Evolutionary conservation across 2,888 invertebrate genomes (phyloP), one percentile per base, ranked within the genome.

Genomic region (Clivina fossor): DNA sequence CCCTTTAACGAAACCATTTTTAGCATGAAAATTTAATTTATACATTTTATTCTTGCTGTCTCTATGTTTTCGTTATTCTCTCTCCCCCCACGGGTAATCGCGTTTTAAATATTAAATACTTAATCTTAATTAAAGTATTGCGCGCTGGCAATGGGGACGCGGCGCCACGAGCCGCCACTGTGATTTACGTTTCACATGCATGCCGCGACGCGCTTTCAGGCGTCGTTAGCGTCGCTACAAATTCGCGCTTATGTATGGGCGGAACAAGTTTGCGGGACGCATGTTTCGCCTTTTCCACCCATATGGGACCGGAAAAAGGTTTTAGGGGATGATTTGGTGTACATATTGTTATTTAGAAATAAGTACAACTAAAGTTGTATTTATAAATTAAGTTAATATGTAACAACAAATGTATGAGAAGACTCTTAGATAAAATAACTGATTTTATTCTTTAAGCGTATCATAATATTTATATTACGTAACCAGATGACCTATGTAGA

Each of bases 71-170:
- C n/a, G n/a, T n/a, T n/a, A n/a, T n/a, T n/a, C n/a, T n/a, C n/a
- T 38, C n/a, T 47, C 22, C 13, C 30, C 49, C 38, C 38, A 26
- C 13, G 38, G 38, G 38, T 38, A 49, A 49, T 38, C 37, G 49
- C 26, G 26, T 49, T 49, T 49, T 38, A 49, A 49, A 49, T 49
- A 49, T 49, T 49, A 38, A 49, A 49, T 38, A 49, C 49, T 49
- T 49, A 37, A 49, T 49, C 49, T 38, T 49, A 38, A 49, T 49
- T 49, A 49, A 49, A 49, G 38, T 38, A 49, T 49, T 28, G 49
- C 28, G 8, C n/a, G 20, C 49, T 19, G 19, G 24, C 16, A 35
- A 18, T 11, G n/a, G 13, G 20, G 38, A 16, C 32, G 24, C 16
- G 38, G 26, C 16, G 28, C 37, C 26, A 49, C 38, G 37, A 30